Evolutionary conservation across 2,113 vertebrate species (phyloP), one percentile per base, ranked within the genome.

Genomic region (Mus pahari): DNA sequence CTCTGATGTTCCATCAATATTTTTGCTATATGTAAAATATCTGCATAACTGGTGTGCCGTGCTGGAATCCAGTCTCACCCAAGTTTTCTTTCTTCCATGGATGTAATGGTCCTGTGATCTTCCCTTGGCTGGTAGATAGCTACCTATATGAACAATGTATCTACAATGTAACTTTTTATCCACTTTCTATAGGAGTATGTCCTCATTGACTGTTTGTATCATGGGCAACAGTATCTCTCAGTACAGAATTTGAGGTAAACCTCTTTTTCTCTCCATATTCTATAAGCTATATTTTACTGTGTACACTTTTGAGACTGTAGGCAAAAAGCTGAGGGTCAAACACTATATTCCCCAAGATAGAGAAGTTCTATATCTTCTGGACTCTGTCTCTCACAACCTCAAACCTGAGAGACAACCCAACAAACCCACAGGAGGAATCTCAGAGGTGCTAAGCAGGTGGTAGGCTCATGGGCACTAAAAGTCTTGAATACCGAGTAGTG

Each of bases 401-500:
- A 82, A 33, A 1, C 2, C 4, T 0, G 2, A 11, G 9, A 17
- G 74, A 62, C 16, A 78, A 48, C 9, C n/a, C 12, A 70, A 53
- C 62, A 70, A 73, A 68, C 3, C 8, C 14, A 70, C 0, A 62
- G 16, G 3, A 26, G 64, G 7, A 39, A 22, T 17, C 31, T 42
- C 62, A 14, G 1, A 62, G 48, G 39, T 8, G 9, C 53, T 11
- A n/a, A 62, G 19, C n/a, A 87, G 33, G 42, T 16, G 1, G 55
- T 20, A 0, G 39, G 3, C 36, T 3, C 7, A 5, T 33, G 6
- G 24, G 4, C 20, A 60, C 62, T 7, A 11, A 0, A 9, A 36
- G 36, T 48, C 8, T 50, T 20, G 5, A 62, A n/a, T 22, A 64
- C 3, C 42, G 10, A 3, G 2, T 14, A 66, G 22, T 13, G 11